Conservation (phyloP, 1,140 invertebrate genomes). For the Sipha flava region DNA sequence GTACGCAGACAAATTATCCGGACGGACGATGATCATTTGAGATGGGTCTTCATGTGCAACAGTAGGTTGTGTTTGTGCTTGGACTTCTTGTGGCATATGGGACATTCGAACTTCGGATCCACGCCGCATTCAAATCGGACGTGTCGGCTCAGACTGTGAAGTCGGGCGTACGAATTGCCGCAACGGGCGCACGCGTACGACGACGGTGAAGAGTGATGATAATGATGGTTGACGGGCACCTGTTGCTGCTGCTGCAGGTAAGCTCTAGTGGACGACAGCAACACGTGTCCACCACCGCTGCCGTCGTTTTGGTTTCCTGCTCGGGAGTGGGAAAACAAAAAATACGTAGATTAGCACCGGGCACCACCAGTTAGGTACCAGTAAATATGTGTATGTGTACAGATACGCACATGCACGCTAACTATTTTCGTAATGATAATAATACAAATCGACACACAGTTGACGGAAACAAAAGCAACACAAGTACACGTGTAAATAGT, state of each 20-base stretch:
- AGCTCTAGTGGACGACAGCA: not conserved
- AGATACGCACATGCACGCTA: too few species aligned
- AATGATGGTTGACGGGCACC: not conserved
- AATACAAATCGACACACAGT: too few species aligned
- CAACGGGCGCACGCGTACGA: constrained; percentile 45
- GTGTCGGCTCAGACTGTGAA: constrained; percentile 36
- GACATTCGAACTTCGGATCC: constrained; percentile 38
- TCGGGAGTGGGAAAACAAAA: not conserved
- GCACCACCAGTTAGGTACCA: too few species aligned
- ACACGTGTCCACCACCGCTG: too few species aligned
- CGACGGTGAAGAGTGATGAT: too few species aligned
- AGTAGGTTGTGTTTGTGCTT: constrained; percentile 38
- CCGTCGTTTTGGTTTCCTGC: not conserved
- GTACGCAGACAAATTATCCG: too few species aligned
- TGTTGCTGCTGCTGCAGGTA: not conserved
- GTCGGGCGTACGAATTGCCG: constrained; percentile 42
- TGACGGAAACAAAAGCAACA: too few species aligned
- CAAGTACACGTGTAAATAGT: too few species aligned
- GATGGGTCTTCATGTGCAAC: constrained; percentile 37
- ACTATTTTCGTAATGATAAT: too few species aligned
- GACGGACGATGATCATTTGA: not conserved
- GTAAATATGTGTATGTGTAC: too few species aligned
- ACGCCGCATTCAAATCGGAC: constrained; percentile 39
- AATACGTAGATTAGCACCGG: too few species aligned
- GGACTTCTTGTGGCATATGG: constrained; percentile 37